Evolutionary conservation across 2,888 invertebrate genomes (phyloP).

Genomic region (Prosopocoilus inquinatus): DNA sequence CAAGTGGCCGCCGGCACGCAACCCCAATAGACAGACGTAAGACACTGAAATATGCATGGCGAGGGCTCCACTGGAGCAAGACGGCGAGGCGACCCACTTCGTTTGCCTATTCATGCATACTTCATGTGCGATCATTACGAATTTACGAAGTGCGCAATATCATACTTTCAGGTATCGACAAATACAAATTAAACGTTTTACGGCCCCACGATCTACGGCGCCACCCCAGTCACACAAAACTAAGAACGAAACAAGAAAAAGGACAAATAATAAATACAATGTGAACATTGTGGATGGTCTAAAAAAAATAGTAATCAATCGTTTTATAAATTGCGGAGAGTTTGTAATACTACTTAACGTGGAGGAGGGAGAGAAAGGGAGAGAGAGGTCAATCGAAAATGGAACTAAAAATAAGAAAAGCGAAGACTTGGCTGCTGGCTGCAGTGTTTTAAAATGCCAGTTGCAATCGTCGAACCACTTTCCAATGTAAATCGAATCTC

Average conservation of each 20-base stretch:
- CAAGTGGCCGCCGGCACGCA: not conserved
- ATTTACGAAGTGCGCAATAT: not conserved
- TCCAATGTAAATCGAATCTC: not conserved
- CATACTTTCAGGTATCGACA: not conserved
- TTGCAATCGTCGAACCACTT: not conserved
- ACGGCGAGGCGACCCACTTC: not conserved
- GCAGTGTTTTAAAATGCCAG: slow-evolving; percentile 1
- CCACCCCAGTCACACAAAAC: too few species aligned
- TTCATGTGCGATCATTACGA: not conserved
- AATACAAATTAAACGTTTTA: slow-evolving; percentile 1
- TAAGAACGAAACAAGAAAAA: too few species aligned
- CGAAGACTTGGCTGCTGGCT: not conserved
- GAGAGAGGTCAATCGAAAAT: not conserved
- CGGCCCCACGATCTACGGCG: not conserved
- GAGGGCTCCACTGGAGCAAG: too few species aligned
- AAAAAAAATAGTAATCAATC: not conserved
- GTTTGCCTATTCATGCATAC: not conserved
- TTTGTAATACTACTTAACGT: not conserved
- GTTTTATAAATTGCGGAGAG: not conserved
- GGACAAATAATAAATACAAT: too few species aligned
- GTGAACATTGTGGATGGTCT: too few species aligned
- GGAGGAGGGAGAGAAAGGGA: too few species aligned
- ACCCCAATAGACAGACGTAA: too few species aligned
- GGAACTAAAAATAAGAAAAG: not conserved
- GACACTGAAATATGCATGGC: too few species aligned